A percentile compares a stretch with the other conserved stretches of the same genome.
phyloP scores from a whole-genome alignment of 2,888 invertebrate species.

The Theodoxus fluviatilis region DNA sequence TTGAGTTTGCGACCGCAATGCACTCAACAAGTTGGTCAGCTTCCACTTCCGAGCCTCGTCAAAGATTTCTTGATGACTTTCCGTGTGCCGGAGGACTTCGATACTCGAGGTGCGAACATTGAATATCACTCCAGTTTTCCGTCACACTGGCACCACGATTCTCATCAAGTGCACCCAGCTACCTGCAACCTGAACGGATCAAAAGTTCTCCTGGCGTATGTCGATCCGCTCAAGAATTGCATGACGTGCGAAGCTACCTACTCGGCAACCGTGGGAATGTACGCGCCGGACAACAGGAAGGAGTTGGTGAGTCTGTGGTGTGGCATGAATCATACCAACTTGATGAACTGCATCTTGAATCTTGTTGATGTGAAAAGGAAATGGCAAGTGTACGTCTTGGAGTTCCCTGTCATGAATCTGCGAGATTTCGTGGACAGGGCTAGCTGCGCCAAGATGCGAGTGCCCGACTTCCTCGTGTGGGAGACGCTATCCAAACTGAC shows the following conservation, averaged over 20 bases:
- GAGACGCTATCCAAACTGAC: conserved; percentile 48
- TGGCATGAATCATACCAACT: conserved; percentile 45
- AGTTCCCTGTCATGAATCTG: conserved; percentile 52
- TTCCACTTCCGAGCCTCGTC: conserved; percentile 49
- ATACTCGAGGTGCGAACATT: conserved; percentile 47
- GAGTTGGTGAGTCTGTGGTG: conserved; percentile 51
- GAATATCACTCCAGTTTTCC: conserved; percentile 54
- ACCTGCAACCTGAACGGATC: conserved; percentile 42
- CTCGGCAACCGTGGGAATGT: neutral
- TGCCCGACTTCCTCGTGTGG: conserved; percentile 52
- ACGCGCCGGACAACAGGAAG: conserved; percentile 26
- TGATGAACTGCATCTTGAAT: conserved; percentile 49
- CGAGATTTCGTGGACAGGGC: conserved; percentile 49
- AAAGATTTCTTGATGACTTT: conserved; percentile 49
- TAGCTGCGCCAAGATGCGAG: conserved; percentile 39
- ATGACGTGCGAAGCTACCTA: conserved; percentile 39
- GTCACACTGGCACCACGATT: conserved; percentile 48
- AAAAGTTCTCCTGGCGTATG: conserved; percentile 47
- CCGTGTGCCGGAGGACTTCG: conserved; percentile 53
- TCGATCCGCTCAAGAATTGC: too few relatives aligned
- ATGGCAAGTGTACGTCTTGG: conserved; percentile 51
- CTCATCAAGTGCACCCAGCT: conserved; percentile 50
- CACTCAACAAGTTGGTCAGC: conserved; percentile 39
- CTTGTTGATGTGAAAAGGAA: conserved; percentile 43
- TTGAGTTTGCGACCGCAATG: too few relatives aligned